Base-by-base conservation (phyloP, 2,888 invertebrate species). In the Noctua comes region DNA sequence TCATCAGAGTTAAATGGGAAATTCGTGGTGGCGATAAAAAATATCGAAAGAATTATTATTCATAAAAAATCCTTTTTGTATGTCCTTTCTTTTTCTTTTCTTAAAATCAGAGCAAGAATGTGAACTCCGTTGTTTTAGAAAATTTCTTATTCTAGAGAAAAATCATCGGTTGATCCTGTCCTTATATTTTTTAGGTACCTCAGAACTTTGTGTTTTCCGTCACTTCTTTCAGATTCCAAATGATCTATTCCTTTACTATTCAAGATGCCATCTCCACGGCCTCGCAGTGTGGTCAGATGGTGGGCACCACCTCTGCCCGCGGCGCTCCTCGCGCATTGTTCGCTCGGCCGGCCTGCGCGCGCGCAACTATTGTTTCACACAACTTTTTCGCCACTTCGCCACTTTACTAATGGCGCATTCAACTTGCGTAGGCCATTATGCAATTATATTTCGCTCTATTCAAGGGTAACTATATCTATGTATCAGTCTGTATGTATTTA, bases 341-440 rank as follows among this genome's bases (percentile, higher is more conserved):
- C 90, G 85, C 77, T 73, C 80, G 77, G 82, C 88, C 77, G 75
- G 88, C 81, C 85, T 84, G 84, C 86, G 87, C 85, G 75, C 75
- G 74, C 84, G 79, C 78, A 85, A 71, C 92, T 90, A 92, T 93
- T 93, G 93, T 93, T 91, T 85, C 84, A 81, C 85, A 85, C 87
- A 79, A 90, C 80, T 89, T 92, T 92, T 92, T 93, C 91, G 90
- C 92, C 93, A 93, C 92, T 90, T 92, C 87, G 83, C 87, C 87
- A 88, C 85, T 86, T 83, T 79, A 86, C 88, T 90, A 90, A 89
- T 89, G 82, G 89, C 87, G 87, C 86, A 90, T 90, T 90, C 88
- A 90, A 87, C 86, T 84, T 88, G 86, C 84, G 84, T 88, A 84
- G 68, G 84, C 84, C 83, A 84, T 90, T 88, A 84, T 85, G 86